Conservation (phyloP, 2,113 vertebrate species). For the Monopterus albus region DNA sequence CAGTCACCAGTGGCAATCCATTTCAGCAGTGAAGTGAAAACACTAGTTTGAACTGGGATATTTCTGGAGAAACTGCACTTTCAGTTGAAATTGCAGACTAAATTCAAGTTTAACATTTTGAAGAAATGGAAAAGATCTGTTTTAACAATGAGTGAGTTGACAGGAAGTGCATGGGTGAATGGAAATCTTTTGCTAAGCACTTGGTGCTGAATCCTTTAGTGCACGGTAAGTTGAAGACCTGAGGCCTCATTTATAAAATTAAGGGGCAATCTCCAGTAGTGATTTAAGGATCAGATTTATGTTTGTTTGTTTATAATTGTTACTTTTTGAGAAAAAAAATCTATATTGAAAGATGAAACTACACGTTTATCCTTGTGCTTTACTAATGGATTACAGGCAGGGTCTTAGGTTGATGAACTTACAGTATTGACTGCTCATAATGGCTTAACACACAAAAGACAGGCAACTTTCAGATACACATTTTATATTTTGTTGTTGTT, state of each 20-base stretch:
- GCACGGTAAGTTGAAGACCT: not conserved
- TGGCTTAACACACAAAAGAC: not conserved
- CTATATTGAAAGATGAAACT: not conserved
- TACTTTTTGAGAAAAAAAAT: not conserved
- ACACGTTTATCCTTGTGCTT: too few species aligned
- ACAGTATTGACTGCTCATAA: not conserved
- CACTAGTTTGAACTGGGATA: slow-evolving; percentile 2
- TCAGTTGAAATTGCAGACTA: not conserved
- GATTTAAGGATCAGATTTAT: not conserved
- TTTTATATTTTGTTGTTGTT: not conserved
- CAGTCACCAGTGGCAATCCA: slow-evolving; percentile 4
- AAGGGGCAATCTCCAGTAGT: not conserved
- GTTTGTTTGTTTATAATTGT: not conserved
- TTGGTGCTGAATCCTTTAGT: not conserved
- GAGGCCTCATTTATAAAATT: not conserved
- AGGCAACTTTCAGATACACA: accelerated
- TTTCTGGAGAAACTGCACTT: slow-evolving; percentile 22
- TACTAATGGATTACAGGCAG: not conserved
- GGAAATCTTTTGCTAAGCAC: not conserved
- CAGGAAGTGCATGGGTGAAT: not conserved
- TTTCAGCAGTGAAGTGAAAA: not conserved
- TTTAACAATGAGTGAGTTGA: slow-evolving; percentile 2
- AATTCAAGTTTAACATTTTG: not conserved
- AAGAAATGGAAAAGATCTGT: not conserved
- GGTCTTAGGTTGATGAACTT: not conserved